These are phyloP conservation scores for Ornithoptera alexandrae DNA, from an alignment of 2,888 invertebrate genomes.

Conservation along the genomic window DNA sequence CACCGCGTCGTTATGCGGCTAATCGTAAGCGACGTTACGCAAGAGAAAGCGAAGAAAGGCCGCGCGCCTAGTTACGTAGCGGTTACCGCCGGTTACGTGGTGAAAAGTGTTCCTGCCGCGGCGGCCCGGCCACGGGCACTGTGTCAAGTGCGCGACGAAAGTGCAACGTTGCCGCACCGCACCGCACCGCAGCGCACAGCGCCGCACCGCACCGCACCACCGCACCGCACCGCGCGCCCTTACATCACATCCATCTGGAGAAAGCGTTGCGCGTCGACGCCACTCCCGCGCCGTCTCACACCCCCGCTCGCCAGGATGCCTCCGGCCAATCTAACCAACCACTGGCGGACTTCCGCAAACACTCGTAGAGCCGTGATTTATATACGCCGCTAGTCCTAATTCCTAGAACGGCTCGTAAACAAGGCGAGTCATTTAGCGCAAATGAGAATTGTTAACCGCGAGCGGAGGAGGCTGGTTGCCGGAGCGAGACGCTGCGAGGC, in stretches of 20 bases:
- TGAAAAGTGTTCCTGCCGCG: conserved; percentile 77
- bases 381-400: conserved; percentile 60
- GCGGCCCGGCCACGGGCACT: conserved; percentile 79
- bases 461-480: conserved; percentile 54
- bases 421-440: conserved; percentile 71
- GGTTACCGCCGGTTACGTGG: conserved; percentile 63
- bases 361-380: conserved; percentile 39
- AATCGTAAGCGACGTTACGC: conserved; percentile 70
- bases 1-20: conserved; percentile 67
- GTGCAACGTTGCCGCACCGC: conserved; percentile 65
- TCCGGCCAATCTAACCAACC: too few relatives aligned
- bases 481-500: conserved; percentile 55
- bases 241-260: conserved; percentile 75
- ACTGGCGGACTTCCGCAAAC: conserved; percentile 39
- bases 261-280: conserved; percentile 72
- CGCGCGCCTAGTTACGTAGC: conserved; percentile 67
- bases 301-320: too few relatives aligned
- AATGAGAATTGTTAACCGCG: conserved; percentile 71
- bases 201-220: conserved; percentile 47
- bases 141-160: conserved; percentile 79
- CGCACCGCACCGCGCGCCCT: conserved; percentile 47
- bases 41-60: conserved; percentile 78
- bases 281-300: conserved; percentile 36
- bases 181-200: conserved; percentile 53
- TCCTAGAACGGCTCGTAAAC: conserved; percentile 68